Percentiles rank a stretch among this genome's conserved stretches.
These are phyloP conservation scores for Synergus gifuensis DNA, from an alignment of 2,888 invertebrate genomes.

Conservation along the genomic window DNA sequence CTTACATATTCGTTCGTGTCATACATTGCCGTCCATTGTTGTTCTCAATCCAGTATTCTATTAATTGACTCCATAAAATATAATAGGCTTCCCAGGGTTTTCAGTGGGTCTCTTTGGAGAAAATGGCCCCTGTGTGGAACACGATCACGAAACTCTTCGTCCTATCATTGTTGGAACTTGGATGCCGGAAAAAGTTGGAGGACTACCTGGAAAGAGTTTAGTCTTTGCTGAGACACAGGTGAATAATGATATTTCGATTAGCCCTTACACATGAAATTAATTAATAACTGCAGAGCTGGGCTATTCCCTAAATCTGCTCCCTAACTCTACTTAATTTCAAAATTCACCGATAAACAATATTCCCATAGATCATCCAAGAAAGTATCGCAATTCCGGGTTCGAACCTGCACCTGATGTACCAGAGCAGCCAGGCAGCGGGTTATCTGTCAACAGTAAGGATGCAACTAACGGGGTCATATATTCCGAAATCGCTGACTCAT, in stretches of 20 bases:
- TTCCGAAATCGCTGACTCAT: conserved; percentile 89
- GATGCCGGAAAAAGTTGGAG: conserved; percentile 93
- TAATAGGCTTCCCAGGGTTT: conserved; percentile 80
- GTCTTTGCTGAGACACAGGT: conserved; percentile 96
- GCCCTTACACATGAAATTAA: neutral
- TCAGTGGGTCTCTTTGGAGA: conserved; percentile 79
- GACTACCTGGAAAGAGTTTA: conserved; percentile 88
- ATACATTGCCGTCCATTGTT: conserved; percentile 39
- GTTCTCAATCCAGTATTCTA: conserved; percentile 30
- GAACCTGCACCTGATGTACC: conserved; percentile 94
- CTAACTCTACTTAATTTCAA: neutral
- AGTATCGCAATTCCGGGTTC: conserved; percentile 96
- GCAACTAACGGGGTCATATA: conserved; percentile 88
- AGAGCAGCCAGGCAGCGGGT: conserved; percentile 96
- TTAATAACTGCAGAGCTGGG: neutral
- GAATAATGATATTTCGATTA: conserved; percentile 53
- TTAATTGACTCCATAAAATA: conserved; percentile 41
- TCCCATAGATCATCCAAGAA: conserved; percentile 93
- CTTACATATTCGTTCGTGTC: conserved; percentile 13
- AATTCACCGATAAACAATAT: neutral
- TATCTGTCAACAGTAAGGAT: conserved; percentile 96
- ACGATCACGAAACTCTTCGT: conserved; percentile 90
- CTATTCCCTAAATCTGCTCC: neutral
- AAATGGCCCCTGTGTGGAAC: conserved; percentile 87
- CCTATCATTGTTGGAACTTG: conserved; percentile 94